Evolutionary conservation across 1,140 invertebrate species (phyloP).

Genomic region (Carposina sasakii): DNA sequence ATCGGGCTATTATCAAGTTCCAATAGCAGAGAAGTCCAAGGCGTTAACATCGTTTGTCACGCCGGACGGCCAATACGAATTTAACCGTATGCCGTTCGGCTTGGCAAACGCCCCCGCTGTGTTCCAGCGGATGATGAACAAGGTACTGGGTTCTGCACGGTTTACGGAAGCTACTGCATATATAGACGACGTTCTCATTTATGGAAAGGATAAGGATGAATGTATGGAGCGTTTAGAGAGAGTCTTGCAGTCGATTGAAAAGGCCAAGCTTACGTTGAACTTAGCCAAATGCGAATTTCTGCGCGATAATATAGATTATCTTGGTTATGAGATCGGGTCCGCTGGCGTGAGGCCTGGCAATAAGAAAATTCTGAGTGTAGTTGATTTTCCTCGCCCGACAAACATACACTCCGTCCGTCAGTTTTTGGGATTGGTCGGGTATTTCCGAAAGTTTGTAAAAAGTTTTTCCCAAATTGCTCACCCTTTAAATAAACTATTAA

Average conservation of each 20-base stretch:
- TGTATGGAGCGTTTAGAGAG: neutral
- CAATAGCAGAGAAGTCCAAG: neutral
- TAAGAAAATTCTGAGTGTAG: constrained; percentile 1
- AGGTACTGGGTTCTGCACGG: neutral
- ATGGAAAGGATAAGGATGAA: constrained; percentile 14
- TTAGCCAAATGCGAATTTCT: constrained; percentile 10
- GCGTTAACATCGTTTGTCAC: neutral
- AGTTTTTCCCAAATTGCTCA: constrained; percentile 22
- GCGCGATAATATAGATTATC: constrained; percentile 15
- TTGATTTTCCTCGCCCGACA: constrained; percentile 21
- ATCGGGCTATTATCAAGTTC: constrained; percentile 1
- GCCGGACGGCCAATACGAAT: constrained; percentile 35
- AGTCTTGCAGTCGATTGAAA: constrained; percentile 9
- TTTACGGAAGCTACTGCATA: constrained; percentile 13
- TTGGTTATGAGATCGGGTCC: constrained; percentile 5
- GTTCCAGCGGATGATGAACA: constrained; percentile 27
- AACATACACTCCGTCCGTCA: constrained; percentile 13
- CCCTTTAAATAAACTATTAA: constrained; percentile 29
- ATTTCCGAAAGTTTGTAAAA: constrained; percentile 30
- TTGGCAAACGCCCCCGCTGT: constrained; percentile 29
- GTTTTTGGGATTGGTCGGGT: constrained; percentile 13
- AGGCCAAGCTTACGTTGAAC: constrained; percentile 14
- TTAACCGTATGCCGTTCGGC: constrained; percentile 30
- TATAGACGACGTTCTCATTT: constrained; percentile 24
- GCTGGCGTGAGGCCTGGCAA: neutral